Base-by-base conservation (phyloP, 2,113 vertebrate species). In the Triplophysa rosa region DNA sequence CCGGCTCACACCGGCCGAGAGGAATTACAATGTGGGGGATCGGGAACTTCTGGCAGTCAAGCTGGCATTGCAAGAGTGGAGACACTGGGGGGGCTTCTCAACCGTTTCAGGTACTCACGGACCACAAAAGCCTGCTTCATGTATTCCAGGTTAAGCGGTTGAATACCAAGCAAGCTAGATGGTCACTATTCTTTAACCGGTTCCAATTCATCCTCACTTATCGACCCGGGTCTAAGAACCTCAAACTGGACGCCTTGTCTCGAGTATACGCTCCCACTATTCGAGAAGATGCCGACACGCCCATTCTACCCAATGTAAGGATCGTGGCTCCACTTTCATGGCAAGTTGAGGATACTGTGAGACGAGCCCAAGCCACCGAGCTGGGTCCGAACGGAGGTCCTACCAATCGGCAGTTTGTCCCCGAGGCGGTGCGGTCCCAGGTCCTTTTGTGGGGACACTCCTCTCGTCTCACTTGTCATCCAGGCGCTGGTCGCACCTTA, bases 391-490 rank as follows among this genome's bases (percentile, higher is more conserved):
- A 56, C 0, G 24, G 19, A 2, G 37, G 40, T 1, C 67, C 67
- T 8, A 0, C 24, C 37, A 59, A 26, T 23, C 42, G 11, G 2
- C 9, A 70, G 37, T 71, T 62, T 70, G 77, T 58, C 11, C 67
- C 67, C 1, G 24, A 26, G 16, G 0, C 63, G 0, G 23, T 47
- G 2, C 11, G 54, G 0, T 19, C 70, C 2, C 17, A 64, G 13
- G 63, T 75, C 11, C 62, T 80, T 1, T 33, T 21, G 8, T 75
- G 70, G 63, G 37, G 54, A 7, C 78, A 71, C n/a, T 2, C 10
- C 8, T 73, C 80, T 21, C 12, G 9, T 0, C 49, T 63, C 4
- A 24, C 54, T 2, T 47, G 81, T 16, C 64, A 79, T 11, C 77
- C 56, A 1, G 71, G 65, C 0, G 16, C 13, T 1, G 11, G 0